phyloP scores from a whole-genome alignment of 2,888 invertebrate genomes.

The Ypsolopha sequella region DNA sequence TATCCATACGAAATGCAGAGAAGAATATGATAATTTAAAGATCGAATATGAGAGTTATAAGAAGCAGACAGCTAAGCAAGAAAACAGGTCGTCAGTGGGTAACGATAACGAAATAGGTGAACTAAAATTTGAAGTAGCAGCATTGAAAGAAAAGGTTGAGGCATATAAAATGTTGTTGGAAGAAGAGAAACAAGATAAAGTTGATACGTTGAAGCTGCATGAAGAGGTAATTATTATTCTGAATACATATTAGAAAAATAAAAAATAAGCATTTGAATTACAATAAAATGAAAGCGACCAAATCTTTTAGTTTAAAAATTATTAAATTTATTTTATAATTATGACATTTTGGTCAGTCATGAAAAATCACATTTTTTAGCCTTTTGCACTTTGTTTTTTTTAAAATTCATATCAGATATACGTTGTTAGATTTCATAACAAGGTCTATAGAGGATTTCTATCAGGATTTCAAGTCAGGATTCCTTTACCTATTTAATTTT shows the following conservation, averaged over 20 bases:
- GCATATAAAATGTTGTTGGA: conserved; percentile 73
- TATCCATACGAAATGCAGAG: conserved; percentile 71
- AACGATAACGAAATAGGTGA: conserved; percentile 43
- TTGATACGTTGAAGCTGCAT: conserved; percentile 68
- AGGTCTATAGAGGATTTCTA: not conserved
- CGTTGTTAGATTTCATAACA: not conserved
- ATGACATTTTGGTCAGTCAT: too few relatives aligned
- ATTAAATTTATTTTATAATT: too few relatives aligned
- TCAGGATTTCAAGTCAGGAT: too few relatives aligned
- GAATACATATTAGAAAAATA: too few relatives aligned
- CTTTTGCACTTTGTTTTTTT: too few relatives aligned
- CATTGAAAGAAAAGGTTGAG: conserved; percentile 76
- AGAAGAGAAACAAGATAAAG: conserved; percentile 74
- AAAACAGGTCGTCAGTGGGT: conserved; percentile 25
- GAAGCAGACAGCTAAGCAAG: conserved; percentile 32
- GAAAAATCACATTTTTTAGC: too few relatives aligned
- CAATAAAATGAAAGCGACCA: too few relatives aligned
- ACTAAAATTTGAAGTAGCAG: conserved; percentile 72
- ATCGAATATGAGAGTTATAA: conserved; percentile 78
- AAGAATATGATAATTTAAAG: conserved; percentile 73
- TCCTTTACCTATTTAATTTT: conserved; percentile 1
- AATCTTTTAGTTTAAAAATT: too few relatives aligned
- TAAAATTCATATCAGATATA: not conserved
- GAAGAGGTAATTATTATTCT: conserved; percentile 56
- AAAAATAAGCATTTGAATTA: too few relatives aligned